Base-by-base conservation (phyloP, 2,888 invertebrate species). In the Eupithecia insigniata region DNA sequence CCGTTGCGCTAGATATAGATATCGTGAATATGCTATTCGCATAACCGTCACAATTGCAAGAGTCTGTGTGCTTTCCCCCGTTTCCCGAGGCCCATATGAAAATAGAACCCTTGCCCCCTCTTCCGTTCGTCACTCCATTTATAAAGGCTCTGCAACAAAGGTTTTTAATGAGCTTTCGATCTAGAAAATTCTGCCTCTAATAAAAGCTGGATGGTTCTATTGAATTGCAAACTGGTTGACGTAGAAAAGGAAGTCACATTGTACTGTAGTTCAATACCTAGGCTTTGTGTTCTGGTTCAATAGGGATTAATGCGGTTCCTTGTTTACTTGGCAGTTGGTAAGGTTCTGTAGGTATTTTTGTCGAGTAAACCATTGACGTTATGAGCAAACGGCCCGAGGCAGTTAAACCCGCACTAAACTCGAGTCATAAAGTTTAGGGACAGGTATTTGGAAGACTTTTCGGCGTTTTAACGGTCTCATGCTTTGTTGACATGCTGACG, bases 41-140 rank as follows among this genome's bases (percentile, higher is more conserved):
- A 92, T 99, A 99, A 67, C 99, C 99, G 91, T 99, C 99, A 93
- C 99, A 99, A 91, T 99, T 99, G 92, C 99, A 99, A 8, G 98
- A 99, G 90, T 99, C 99, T 1, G 97, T 97, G 86, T 98, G 98
- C 78, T 97, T 96, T 65, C 99, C 99, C 16, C 99, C 99, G 88
- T 99, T 99, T 69, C 99, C 99, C n/a, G 98, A 98, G 2, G 99
- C 99, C 99, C 99, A 99, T 71, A 99, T 98, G 92, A 98, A 99
- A 86, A 99, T 99, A 74, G 98, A 98, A 67, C 99, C 99, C 90
- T 97, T 97, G 46, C 99, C 98, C 81, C 97, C 96, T 73, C 99
- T 96, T 66, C 99, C 98, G 89, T 97, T 97, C 64, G 97, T 98
- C 60, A 98, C 98, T 74, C 98, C 98, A 86, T 98, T 98, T 90